Evolutionary conservation across 2,113 vertebrate species (phyloP).

Genomic region (Trichomycterus rosablanca): DNA sequence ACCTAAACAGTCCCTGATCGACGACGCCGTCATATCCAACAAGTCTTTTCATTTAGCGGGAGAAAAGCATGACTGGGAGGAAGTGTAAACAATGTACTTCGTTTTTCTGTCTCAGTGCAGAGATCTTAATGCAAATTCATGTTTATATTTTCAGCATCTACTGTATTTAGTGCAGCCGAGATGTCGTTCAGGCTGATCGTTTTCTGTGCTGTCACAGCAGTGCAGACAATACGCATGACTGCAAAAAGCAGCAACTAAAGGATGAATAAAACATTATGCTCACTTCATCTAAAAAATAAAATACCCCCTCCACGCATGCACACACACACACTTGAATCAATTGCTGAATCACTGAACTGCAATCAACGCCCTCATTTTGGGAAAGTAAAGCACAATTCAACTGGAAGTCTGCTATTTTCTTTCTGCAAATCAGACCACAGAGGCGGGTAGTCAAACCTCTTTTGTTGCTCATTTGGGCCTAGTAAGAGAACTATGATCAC

Average conservation of each 20-base stretch:
- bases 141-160: constrained; percentile 26
- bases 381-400: neutral
- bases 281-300: constrained; percentile 32
- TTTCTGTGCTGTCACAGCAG: constrained; percentile 23
- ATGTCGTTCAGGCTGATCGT: constrained; percentile 24
- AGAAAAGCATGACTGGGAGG: too few relatives aligned
- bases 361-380: neutral
- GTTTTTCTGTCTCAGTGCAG: too few relatives aligned
- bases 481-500: too few relatives aligned
- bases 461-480: neutral
- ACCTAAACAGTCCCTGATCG: too few relatives aligned
- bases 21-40: too few relatives aligned
- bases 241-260: constrained; percentile 19
- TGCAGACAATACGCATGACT: constrained; percentile 22
- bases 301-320: constrained; percentile 1
- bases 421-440: neutral
- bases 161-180: constrained; percentile 9
- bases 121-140: constrained; percentile 26
- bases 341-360: constrained; percentile 16
- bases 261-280: constrained; percentile 46
- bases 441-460: neutral
- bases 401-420: neutral
- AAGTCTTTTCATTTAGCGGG: too few relatives aligned
- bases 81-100: too few relatives aligned
- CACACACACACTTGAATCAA: constrained; percentile 1